Base-by-base conservation (phyloP, 2,113 vertebrate genomes). In the Lepus americanus region DNA sequence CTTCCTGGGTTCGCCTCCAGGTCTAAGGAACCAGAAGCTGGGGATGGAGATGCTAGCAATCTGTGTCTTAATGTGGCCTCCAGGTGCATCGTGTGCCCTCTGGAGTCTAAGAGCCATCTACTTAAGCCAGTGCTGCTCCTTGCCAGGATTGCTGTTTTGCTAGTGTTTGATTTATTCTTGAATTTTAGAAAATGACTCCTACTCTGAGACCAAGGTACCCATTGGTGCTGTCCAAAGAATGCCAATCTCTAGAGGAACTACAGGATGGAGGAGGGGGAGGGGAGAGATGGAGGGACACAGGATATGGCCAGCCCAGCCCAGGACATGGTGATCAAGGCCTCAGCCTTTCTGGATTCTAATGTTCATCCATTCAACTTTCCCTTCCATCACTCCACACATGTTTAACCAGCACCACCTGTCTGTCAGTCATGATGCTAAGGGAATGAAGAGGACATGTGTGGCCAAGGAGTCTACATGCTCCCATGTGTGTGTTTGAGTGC, bases 401-500 rank as follows among this genome's bases (percentile, higher is more conserved):
- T 76, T 89, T 63, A 66, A 72, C 61, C 2, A 61, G 25, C 20
- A 69, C 63, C 12, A 55, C 0, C 29, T 84, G 25, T 80, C 49
- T 33, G 49, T 33, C 39, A 69, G 69, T 23, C 4, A n/a, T 55
- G 6, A 79, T 22, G 19, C 23, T 59, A 72, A 27, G 49, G 6
- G 10, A 74, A 13, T 29, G 23, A 44, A 20, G 5, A 39, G 31
- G 31, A 59, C 17, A 6, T 14, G 5, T 2, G 13, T 55, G 10
- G 27, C 29, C 44, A 23, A 31, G 55, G 39, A 51, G 23, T 29
- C 85, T 22, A 1, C 7, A 12, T n/a, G 8, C 33, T 88, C 64
- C 14, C 6, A 0, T 2, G 5, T 11, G 1, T 6, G 1, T 9
- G 2, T 11, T 6, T n/a, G 0, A 36, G 20, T 10, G 0, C 0